Base-by-base conservation (phyloP, 1,140 invertebrate species). In the Varroa destructor region DNA sequence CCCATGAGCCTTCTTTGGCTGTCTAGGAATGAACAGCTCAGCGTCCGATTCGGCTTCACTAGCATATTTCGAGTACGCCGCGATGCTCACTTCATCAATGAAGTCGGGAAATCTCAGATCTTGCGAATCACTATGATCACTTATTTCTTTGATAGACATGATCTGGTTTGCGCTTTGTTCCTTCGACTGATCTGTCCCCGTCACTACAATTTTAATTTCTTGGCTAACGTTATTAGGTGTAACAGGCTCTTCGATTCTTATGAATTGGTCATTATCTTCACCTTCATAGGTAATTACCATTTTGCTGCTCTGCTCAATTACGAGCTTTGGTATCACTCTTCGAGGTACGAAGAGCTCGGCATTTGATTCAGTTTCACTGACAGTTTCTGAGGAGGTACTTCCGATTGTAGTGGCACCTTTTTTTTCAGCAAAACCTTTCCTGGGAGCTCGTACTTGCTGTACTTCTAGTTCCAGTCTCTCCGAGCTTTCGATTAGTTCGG, bases 81-180 rank as follows among this genome's bases (percentile, higher is more conserved):
- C 61, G 61, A 67, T 67, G 37, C 61, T 67, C 61, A 67, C 40
- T 37, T 67, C 61, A 37, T 67, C 61, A 37, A 67, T 67, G 12
- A 67, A 40, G 61, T 67, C 61, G 12, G 61, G 61, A 2, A 67
- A 37, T 12, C 61, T 12, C 14, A 67, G 12, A 46, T 40, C 46
- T 8, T 67, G 61, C 12, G 61, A 46, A 8, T 8, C 46, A 8
- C 46, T 8, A 51, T 51, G 46, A 8, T 67, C 61, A 67, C 40
- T 67, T 1, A 67, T 40, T 3, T 12, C 12, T 46, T 43, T 12
- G 3, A 46, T 67, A 3, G 61, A 67, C 14, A 46, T 36, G 3
- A 37, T 37, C 3, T 40, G 36, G 8, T 67, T 37, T 3, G 40
- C 36, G 10, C 8, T 12, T 67, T 67, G 40, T 37, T 46, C 14